Conservation (phyloP, 2,113 vertebrate species). For the Perca flavescens region DNA sequence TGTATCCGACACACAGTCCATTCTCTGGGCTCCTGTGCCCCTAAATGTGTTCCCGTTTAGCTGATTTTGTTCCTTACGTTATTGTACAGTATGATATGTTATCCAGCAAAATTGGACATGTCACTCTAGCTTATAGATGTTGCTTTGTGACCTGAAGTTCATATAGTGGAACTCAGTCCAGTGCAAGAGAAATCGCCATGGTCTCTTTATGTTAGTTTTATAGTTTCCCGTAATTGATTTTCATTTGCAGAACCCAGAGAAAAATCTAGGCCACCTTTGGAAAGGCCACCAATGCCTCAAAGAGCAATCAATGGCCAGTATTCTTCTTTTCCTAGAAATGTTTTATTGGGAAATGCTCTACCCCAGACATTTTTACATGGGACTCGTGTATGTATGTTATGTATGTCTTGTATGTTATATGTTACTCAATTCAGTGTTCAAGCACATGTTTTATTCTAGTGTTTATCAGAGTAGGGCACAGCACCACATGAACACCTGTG, state of each 20-base stretch:
- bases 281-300: constrained; percentile 46
- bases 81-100: constrained; percentile 49
- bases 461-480: constrained; percentile 3
- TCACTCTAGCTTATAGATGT: constrained; percentile 45
- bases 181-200: constrained; percentile 40
- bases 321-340: constrained; percentile 6
- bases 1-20: neutral
- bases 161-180: constrained; percentile 9
- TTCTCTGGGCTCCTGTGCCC: constrained; percentile 6
- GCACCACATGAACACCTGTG: constrained; percentile 16
- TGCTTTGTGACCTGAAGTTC: constrained; percentile 50
- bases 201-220: constrained; percentile 60
- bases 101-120: constrained; percentile 49
- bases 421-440: neutral
- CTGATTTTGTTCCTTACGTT: constrained; percentile 32
- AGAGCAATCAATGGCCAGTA: constrained; percentile 19
- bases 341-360: neutral
- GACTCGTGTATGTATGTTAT: neutral
- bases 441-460: constrained; percentile 15
- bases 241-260: constrained; percentile 50
- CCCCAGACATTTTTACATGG: constrained; percentile 2
- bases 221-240: constrained; percentile 62
- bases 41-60: constrained; percentile 28
- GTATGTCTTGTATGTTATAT: constrained; percentile 7
- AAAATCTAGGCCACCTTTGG: constrained; percentile 39